These are phyloP conservation scores for Zaprionus taronus DNA, from an alignment of 1,140 invertebrate species.

Conservation along the genomic window DNA sequence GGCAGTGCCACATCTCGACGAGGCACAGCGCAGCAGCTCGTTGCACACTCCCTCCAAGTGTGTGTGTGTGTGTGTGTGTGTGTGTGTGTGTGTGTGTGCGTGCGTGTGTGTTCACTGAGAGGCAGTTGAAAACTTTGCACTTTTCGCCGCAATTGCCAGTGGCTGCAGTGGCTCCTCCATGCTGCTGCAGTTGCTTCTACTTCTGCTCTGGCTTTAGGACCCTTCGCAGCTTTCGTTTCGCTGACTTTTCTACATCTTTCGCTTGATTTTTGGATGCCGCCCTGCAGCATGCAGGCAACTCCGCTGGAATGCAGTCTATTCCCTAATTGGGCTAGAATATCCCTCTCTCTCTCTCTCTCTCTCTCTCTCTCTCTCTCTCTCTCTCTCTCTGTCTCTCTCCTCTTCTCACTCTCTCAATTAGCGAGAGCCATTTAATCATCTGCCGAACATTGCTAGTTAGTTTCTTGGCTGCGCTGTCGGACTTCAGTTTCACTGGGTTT, in stretches of 20 bases:
- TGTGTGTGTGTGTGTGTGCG: conserved; percentile 31
- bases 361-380: background rate
- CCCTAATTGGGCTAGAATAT: background rate
- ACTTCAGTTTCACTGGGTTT: background rate
- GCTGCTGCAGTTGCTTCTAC: background rate
- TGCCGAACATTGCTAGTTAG: background rate
- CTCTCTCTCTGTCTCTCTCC: too few species aligned
- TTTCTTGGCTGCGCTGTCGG: background rate
- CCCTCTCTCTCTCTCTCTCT: too few species aligned
- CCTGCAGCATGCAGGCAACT: conserved; percentile 74
- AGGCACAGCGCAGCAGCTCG: background rate
- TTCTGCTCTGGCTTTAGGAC: conserved; percentile 16
- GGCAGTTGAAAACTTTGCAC: conserved; percentile 77
- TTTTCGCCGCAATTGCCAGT: conserved; percentile 42
- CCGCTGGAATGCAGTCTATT: background rate
- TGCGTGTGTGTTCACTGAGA: conserved; percentile 52
- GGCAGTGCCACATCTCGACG: background rate
- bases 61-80: conserved; percentile 19
- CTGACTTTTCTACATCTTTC: conserved; percentile 50
- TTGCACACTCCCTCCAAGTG: background rate
- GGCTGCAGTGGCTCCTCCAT: conserved; percentile 15
- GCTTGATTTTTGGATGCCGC: conserved; percentile 42
- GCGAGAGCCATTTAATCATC: conserved; percentile 3
- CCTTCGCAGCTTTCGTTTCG: conserved; percentile 59
- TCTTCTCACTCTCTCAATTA: background rate